Base-by-base conservation (phyloP, 2,797 vertebrate species). In the Macroramphosus scolopax region DNA sequence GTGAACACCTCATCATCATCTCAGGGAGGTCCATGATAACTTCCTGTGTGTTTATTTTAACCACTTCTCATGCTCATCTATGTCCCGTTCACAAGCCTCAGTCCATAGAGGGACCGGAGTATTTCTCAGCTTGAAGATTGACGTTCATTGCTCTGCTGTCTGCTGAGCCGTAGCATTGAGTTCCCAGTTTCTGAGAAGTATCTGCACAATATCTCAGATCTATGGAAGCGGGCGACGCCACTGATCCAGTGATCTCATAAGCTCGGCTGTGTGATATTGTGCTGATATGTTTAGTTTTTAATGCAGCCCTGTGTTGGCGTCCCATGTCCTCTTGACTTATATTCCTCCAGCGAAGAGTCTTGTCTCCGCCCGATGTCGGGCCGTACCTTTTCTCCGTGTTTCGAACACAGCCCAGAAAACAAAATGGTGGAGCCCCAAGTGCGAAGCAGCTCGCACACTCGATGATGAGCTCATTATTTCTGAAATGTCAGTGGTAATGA, bases 401-500 rank as follows among this genome's bases (percentile, higher is more conserved):
- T 33, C 29, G 18, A 61, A 60, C 24, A 32, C 44, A 51, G 18
- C 40, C 44, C 41, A 37, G 43, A 13, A 52, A 66, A 60, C 49
- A 48, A 67, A 66, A 72, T 63, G 49, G 46, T 33, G 15, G 3
- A 34, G 37, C 31, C 17, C 51, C 36, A 17, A 31, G 25, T 6
- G 8, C 41, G 37, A 43, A 17, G 18, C 30, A 26, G 6, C 45
- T 33, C 22, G 5, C 18, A 12, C 35, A 42, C 38, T 74, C 42
- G 41, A 11, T 63, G 72, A 71, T 57, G 51, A 66, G 63, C 57
- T 74, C 56, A 50, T 72, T 80, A 55, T 55, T 63, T 69, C 31
- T 38, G 46, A 80, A 78, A 78, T 69, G 72, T 78, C 73, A 68
- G 32, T 8, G 37, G 51, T 74, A 75, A 71, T 72, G 52, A 74